Percentiles rank a stretch among this genome's conserved stretches.
phyloP scores from a whole-genome alignment of 2,113 vertebrate species.

The Cebidichthys violaceus region DNA sequence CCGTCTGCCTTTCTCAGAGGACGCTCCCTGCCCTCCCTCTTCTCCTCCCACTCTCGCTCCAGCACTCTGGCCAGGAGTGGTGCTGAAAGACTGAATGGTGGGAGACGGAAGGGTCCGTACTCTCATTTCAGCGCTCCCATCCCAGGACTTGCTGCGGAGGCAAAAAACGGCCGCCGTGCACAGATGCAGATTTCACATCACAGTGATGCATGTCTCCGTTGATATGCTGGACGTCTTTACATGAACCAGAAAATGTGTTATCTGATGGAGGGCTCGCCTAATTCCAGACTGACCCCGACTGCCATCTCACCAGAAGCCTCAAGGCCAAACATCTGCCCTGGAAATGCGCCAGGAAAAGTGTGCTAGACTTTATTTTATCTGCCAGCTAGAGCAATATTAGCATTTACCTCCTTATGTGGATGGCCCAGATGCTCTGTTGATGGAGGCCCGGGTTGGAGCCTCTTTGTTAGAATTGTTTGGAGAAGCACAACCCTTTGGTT shows the following conservation, averaged over 20 bases:
- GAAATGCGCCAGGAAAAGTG: slow-evolving; percentile 70
- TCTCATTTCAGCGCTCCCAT: slow-evolving; percentile 70
- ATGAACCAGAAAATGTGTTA: slow-evolving; percentile 92
- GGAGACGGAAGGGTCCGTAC: slow-evolving; percentile 66
- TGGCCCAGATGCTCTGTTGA: slow-evolving; percentile 62
- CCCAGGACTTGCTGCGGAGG: slow-evolving; percentile 44
- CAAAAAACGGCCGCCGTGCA: slow-evolving; percentile 73
- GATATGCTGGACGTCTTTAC: slow-evolving; percentile 86
- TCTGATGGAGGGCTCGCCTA: slow-evolving; percentile 87
- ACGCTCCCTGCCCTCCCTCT: slow-evolving; percentile 37
- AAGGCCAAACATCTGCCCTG: slow-evolving; percentile 72
- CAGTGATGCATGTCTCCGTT: slow-evolving; percentile 84
- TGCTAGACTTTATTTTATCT: slow-evolving; percentile 74
- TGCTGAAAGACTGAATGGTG: slow-evolving; percentile 83
- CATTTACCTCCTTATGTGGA: slow-evolving; percentile 55
- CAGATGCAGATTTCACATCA: slow-evolving; percentile 80
- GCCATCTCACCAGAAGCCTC: slow-evolving; percentile 43
- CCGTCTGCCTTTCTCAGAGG: slow-evolving; percentile 45
- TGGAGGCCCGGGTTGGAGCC: slow-evolving; percentile 48
- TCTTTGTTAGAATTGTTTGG: slow-evolving; percentile 31
- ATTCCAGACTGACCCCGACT: slow-evolving; percentile 80
- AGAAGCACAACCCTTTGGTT: slow-evolving; percentile 11
- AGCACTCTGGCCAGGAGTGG: slow-evolving; percentile 73
- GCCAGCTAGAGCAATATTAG: slow-evolving; percentile 69
- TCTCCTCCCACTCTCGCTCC: slow-evolving; percentile 59